These are phyloP conservation scores for Dryocosmus kuriphilus DNA, from an alignment of 2,888 invertebrate genomes.

Conservation along the genomic window DNA sequence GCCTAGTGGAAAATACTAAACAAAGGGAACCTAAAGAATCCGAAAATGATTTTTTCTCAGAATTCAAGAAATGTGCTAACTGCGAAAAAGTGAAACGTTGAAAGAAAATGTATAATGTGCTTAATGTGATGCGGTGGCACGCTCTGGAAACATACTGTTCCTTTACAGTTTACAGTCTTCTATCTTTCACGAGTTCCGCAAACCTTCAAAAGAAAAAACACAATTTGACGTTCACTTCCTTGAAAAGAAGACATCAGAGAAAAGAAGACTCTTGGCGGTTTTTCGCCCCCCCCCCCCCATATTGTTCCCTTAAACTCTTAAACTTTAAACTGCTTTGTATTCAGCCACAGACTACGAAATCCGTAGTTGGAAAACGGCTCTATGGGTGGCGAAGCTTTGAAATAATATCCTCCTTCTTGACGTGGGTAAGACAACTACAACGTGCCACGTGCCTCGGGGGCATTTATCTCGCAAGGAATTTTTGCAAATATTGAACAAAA, in stretches of 20 bases:
- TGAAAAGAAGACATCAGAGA: constrained; percentile 22
- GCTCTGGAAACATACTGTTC: constrained; percentile 19
- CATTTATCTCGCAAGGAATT: neutral
- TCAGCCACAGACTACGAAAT: neutral
- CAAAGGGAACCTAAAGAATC: neutral
- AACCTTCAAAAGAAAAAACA: constrained; percentile 30
- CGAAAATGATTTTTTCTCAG: neutral
- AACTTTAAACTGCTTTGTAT: constrained; percentile 21
- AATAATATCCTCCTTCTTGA: constrained; percentile 57
- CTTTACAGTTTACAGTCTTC: constrained; percentile 9
- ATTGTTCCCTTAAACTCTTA: neutral
- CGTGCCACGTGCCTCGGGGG: neutral
- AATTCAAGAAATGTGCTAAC: constrained; percentile 1
- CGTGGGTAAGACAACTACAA: constrained; percentile 10
- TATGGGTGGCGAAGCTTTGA: constrained; percentile 62
- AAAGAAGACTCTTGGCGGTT: constrained; percentile 13
- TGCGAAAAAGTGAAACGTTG: neutral
- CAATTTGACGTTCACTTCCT: constrained; percentile 24
- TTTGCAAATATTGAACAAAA: constrained; percentile 2
- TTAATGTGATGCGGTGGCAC: constrained; percentile 34
- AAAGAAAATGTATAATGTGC: constrained; percentile 14
- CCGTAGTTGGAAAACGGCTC: constrained; percentile 47
- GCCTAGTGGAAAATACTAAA: neutral
- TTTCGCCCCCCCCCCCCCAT: neutral
- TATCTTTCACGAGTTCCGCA: constrained; percentile 24